These are phyloP conservation scores for Cosmorhoe ocellata DNA, from an alignment of 2,888 invertebrate genomes.

Conservation along the genomic window DNA sequence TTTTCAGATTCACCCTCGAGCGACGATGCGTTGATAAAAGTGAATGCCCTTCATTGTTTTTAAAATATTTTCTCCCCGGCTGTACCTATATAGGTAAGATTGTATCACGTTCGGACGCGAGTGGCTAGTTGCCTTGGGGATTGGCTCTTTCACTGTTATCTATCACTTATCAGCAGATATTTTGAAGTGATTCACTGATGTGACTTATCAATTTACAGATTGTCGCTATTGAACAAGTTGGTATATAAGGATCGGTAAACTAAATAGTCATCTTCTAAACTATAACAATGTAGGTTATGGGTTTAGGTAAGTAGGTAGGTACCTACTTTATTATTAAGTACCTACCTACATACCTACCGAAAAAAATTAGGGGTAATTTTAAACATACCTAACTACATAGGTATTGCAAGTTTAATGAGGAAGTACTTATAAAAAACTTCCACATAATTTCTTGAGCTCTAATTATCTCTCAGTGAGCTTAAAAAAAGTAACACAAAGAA, in stretches of 20 bases:
- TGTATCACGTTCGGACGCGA: slow-evolving; percentile 54
- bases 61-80: slow-evolving; percentile 66
- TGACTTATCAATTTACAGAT: slow-evolving; percentile 34
- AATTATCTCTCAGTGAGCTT: slow-evolving; percentile 8
- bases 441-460: not conserved
- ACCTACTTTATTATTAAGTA: too few relatives aligned
- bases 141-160: slow-evolving; percentile 55
- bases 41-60: slow-evolving; percentile 75
- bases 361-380: too few relatives aligned
- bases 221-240: not conserved
- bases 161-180: slow-evolving; percentile 59
- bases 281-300: too few relatives aligned
- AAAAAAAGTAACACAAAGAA: slow-evolving; percentile 19
- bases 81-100: slow-evolving; percentile 68
- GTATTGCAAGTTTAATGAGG: slow-evolving; percentile 9
- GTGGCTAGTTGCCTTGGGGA: slow-evolving; percentile 50
- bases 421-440: slow-evolving; percentile 10
- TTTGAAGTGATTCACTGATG: slow-evolving; percentile 41
- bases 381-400: too few relatives aligned
- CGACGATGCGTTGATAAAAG: slow-evolving; percentile 77
- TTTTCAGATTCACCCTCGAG: slow-evolving; percentile 67
- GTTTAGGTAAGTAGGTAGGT: too few relatives aligned
- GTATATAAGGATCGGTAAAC: not conserved
- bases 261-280: not conserved
- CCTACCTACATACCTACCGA: too few relatives aligned